phyloP scores from a whole-genome alignment of 2,113 vertebrate species.

The Carassius auratus region DNA sequence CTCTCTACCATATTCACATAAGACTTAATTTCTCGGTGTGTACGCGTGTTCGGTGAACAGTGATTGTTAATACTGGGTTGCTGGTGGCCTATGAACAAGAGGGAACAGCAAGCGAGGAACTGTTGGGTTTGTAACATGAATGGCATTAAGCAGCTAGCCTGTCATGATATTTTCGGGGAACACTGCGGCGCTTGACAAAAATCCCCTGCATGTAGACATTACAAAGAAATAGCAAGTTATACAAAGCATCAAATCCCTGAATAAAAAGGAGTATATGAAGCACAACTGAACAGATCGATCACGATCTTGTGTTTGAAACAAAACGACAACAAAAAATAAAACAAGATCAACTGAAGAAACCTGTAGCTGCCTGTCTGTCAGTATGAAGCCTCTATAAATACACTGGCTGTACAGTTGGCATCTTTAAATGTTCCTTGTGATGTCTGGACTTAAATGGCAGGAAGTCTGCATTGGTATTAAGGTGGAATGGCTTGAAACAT shows the following conservation, averaged over 20 bases:
- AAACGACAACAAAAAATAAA: slow-evolving; percentile 38
- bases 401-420: slow-evolving; percentile 25
- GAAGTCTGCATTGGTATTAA: background rate
- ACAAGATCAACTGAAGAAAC: slow-evolving; percentile 60
- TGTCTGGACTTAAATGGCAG: slow-evolving; percentile 17
- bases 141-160: background rate
- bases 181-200: slow-evolving; percentile 47
- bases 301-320: slow-evolving; percentile 72
- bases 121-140: slow-evolving; percentile 54
- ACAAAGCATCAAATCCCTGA: slow-evolving; percentile 65
- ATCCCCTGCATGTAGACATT: slow-evolving; percentile 58
- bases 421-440: background rate
- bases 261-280: slow-evolving; percentile 56
- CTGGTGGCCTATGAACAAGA: slow-evolving; percentile 64
- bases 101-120: slow-evolving; percentile 52
- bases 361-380: slow-evolving; percentile 68
- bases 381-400: slow-evolving; percentile 39
- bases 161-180: background rate
- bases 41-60: slow-evolving; percentile 45
- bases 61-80: slow-evolving; percentile 70
- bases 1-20: slow-evolving; percentile 69
- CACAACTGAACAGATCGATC: slow-evolving; percentile 60
- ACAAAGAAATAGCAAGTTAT: slow-evolving; percentile 50
- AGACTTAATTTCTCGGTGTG: slow-evolving; percentile 62
- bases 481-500: no score